Percentiles rank a stretch among this genome's conserved stretches.
phyloP scores from a whole-genome alignment of 2,113 vertebrate species.

The Coregonus clupeaformis region DNA sequence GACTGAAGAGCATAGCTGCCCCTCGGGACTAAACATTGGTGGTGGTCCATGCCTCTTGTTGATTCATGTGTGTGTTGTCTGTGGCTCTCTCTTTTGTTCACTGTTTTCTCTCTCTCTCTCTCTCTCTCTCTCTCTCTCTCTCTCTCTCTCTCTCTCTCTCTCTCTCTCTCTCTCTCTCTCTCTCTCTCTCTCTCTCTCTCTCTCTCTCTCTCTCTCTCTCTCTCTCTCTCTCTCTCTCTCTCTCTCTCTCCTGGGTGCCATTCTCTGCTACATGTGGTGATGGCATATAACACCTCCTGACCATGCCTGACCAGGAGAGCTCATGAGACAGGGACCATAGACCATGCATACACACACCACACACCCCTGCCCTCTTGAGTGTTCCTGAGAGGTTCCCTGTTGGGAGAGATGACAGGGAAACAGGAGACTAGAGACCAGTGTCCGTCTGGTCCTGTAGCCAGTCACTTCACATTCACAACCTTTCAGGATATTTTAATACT shows the following conservation, averaged over 20 bases:
- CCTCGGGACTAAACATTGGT: neutral
- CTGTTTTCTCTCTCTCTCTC: too few relatives aligned
- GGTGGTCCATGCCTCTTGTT: neutral
- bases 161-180: neutral
- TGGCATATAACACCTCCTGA: too few relatives aligned
- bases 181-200: neutral
- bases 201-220: neutral
- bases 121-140: too few relatives aligned
- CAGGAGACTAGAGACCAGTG: constrained; percentile 18
- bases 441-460: constrained; percentile 49
- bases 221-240: neutral
- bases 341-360: constrained; percentile 26
- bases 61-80: neutral
- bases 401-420: constrained; percentile 36
- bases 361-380: neutral
- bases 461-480: constrained; percentile 31
- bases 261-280: too few relatives aligned
- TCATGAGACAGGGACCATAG: neutral
- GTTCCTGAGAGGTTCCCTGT: constrained; percentile 1
- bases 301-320: too few relatives aligned
- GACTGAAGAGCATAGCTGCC: neutral
- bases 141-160: too few relatives aligned
- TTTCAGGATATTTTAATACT: neutral
- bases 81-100: neutral
- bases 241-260: too few relatives aligned